Percentiles rank a stretch among this genome's conserved stretches.
Conservation (phyloP, 53 echinoderm and acorn worm genomes). For the Zoroaster sp. region DNA sequence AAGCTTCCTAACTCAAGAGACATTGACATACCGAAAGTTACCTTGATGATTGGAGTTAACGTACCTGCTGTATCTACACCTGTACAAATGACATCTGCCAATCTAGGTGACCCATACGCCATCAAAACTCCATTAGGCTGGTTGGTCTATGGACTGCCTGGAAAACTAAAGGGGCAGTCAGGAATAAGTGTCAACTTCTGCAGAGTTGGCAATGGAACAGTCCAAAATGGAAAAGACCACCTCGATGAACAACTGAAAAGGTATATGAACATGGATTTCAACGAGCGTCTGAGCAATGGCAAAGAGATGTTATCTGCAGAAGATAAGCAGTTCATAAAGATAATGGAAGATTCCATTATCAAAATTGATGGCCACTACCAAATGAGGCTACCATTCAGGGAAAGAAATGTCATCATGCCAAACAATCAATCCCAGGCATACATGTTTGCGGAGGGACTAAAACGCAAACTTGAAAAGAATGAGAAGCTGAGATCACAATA, state of each 20-base stretch:
- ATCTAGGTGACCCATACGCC: constrained; percentile 55
- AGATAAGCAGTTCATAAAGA: constrained; percentile 65
- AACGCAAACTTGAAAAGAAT: constrained; percentile 48
- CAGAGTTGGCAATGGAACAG: constrained; percentile 24
- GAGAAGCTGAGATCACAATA: constrained; percentile 44
- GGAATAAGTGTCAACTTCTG: constrained; percentile 44
- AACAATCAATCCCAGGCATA: constrained; percentile 63
- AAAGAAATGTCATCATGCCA: constrained; percentile 38
- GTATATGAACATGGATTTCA: constrained; percentile 62
- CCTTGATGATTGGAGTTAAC: constrained; percentile 61
- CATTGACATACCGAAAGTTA: constrained; percentile 43
- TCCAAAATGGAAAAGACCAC: constrained; percentile 31
- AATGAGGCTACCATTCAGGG: constrained; percentile 55
- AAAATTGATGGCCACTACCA: constrained; percentile 53
- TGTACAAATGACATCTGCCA: constrained; percentile 38
- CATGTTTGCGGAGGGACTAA: constrained; percentile 22
- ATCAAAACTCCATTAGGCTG: constrained; percentile 58
- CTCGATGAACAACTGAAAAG: constrained; percentile 51
- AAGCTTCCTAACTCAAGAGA: constrained; percentile 40
- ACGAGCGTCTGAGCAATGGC: constrained; percentile 40
- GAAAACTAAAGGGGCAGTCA: constrained; percentile 25
- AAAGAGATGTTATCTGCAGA: constrained; percentile 51
- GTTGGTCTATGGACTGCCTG: constrained; percentile 58
- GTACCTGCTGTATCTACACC: constrained; percentile 61
- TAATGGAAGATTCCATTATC: constrained; percentile 61